Conservation (phyloP, 1,140 invertebrate species). For the Drosophila guanche region DNA sequence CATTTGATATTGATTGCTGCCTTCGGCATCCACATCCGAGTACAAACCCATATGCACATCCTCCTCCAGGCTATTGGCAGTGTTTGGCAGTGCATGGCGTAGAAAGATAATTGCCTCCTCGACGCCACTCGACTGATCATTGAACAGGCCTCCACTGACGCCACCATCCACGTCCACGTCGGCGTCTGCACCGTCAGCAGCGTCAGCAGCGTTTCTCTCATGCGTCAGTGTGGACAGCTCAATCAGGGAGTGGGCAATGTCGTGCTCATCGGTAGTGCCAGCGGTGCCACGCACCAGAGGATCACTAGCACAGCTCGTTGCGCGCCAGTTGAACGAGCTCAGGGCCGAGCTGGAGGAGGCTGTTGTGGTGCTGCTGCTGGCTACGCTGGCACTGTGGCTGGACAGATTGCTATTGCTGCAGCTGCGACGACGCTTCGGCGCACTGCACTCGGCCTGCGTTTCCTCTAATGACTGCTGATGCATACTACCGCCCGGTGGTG, state of each 20-base stretch:
- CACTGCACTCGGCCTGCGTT: constrained; percentile 17
- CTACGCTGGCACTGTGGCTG: constrained; percentile 39
- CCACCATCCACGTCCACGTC: neutral
- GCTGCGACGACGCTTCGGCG: constrained; percentile 42
- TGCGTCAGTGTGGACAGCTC: constrained; percentile 47
- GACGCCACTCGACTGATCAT: constrained; percentile 28
- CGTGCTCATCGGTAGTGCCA: constrained; percentile 25
- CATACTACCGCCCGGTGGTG: neutral
- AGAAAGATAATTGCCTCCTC: constrained; percentile 35
- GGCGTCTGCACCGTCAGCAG: no score
- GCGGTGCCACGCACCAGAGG: constrained; percentile 17
- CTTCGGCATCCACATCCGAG: constrained; percentile 25
- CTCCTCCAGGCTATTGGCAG: constrained; percentile 15
- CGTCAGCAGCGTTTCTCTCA: no score
- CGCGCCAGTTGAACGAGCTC: constrained; percentile 32
- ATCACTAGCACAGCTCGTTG: constrained; percentile 17
- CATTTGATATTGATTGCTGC: constrained; percentile 7
- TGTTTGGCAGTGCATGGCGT: constrained; percentile 11
- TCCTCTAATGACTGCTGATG: neutral
- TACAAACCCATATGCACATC: constrained; percentile 43
- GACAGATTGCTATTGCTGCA: constrained; percentile 57
- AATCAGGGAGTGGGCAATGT: constrained; percentile 51
- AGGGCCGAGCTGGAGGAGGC: constrained; percentile 39
- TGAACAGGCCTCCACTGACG: constrained; percentile 19
- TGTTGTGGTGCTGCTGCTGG: constrained; percentile 57